phyloP scores from a whole-genome alignment of 1,140 invertebrate species.

The Eubasilissa regina region DNA sequence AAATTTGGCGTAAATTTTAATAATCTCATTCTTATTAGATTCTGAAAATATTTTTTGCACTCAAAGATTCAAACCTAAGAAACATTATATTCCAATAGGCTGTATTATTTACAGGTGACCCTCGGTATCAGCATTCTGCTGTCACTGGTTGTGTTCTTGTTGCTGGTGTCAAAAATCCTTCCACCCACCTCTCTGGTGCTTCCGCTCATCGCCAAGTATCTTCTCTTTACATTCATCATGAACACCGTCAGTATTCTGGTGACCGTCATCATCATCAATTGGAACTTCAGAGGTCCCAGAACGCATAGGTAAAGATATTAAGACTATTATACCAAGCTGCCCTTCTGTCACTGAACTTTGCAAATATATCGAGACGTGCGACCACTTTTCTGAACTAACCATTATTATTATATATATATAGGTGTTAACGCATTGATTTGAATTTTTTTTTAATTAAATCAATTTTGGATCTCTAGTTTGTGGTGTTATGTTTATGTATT shows the following conservation, averaged over 20 bases:
- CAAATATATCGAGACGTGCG: not conserved
- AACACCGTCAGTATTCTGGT: conserved; percentile 99
- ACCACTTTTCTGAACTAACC: not conserved
- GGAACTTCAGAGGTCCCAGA: conserved; percentile 97
- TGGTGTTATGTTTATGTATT: too few species aligned
- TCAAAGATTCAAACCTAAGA: too few species aligned
- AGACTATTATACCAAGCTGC: not conserved
- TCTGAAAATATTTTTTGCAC: too few species aligned
- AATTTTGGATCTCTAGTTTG: too few species aligned
- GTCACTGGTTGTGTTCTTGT: conserved; percentile 98
- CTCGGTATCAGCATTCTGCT: conserved; percentile 98
- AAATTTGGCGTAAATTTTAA: too few species aligned
- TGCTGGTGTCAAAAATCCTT: conserved; percentile 98
- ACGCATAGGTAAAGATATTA: conserved; percentile 75
- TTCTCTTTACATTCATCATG: conserved; percentile 99
- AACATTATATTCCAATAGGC: not conserved
- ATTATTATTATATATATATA: too few species aligned
- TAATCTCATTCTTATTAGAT: too few species aligned
- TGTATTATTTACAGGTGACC: conserved; percentile 78
- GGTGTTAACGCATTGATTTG: too few species aligned
- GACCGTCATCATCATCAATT: conserved; percentile 99
- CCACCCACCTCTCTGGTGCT: conserved; percentile 97
- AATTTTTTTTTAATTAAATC: too few species aligned
- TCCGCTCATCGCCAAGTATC: conserved; percentile 97
- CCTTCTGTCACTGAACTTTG: conserved; percentile 19